Conservation (phyloP, 1,140 invertebrate genomes). For the Meloidogyne hapla region DNA sequence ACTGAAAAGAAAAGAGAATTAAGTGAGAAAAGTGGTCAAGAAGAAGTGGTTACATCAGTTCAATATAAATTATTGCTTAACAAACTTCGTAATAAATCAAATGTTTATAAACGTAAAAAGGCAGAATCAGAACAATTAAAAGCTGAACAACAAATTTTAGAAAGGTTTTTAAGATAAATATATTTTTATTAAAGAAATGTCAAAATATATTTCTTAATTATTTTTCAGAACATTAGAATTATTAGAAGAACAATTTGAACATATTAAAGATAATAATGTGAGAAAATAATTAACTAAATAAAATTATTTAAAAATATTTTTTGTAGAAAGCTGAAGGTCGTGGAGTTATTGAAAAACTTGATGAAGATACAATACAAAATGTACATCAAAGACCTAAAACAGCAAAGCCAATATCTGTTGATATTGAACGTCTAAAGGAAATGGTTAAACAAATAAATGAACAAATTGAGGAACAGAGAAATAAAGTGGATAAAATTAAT, state of each 20-base stretch:
- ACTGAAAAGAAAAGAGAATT: conserved; percentile 35
- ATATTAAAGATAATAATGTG: conserved; percentile 45
- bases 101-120: conserved; percentile 48
- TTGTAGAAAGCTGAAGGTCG: conserved; percentile 40
- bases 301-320: conserved; percentile 12
- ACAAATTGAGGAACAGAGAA: conserved; percentile 32
- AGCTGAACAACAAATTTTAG: conserved; percentile 38
- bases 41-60: conserved; percentile 44
- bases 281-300: not conserved
- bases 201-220: too few relatives aligned
- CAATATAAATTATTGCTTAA: conserved; percentile 50
- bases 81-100: conserved; percentile 46
- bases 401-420: conserved; percentile 41
- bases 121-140: conserved; percentile 42
- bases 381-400: conserved; percentile 43
- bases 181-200: too few relatives aligned
- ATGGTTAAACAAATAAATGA: conserved; percentile 47
- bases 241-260: conserved; percentile 34
- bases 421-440: conserved; percentile 33
- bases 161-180: too few relatives aligned
- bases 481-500: conserved; percentile 29
- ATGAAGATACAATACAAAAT: conserved; percentile 22
- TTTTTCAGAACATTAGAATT: conserved; percentile 36
- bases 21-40: conserved; percentile 38
- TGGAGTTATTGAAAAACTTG: conserved; percentile 42